Base-by-base conservation (phyloP, 2,797 vertebrate genomes). In the Ambastaia sidthimunki region DNA sequence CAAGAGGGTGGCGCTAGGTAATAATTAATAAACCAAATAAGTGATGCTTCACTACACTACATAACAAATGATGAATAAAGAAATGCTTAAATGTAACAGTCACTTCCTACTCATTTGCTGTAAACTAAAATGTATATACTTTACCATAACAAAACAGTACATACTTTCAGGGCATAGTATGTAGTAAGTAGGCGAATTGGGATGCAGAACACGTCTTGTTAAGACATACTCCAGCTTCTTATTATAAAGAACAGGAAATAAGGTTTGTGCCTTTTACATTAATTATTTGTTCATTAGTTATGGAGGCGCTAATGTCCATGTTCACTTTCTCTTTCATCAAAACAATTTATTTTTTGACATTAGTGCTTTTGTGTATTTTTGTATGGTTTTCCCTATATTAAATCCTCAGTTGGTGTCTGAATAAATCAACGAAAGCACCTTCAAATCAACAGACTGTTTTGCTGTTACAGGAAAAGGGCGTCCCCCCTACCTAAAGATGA, bases 401-500 rank as follows among this genome's bases (percentile, higher is more conserved):
- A 69, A 23, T 41, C 10, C 25, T 16, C 28, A 34, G n/a, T 55
- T 68, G 37, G 7, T 28, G 25, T 34, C 19, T 69, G 63, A 68
- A 62, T 62, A 2, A 63, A 52, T 63, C 48, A 44, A 37, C 13
- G 48, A 0, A 2, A 19, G 6, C 0, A 2, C 47, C 28, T 28
- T 80, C 67, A 80, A 25, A 13, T 28, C 11, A 28, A 21, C 50
- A 28, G 28, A 31, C 70, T 16, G 65, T 78, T 76, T 84, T 74
- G 72, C 44, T 74, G 44, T 76, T 48, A 37, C 82, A 99, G 97
- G 89, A 99, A 99, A 90, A 94, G 96, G 71, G 96, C 96, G 3
- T 97, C 94, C 63, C 96, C 96, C 0, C 94, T 96, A 0, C 92
- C 95, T 76, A 99, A 98, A 85, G 96, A 98, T 0, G 96, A 98